Conservation (phyloP, 1,140 invertebrate genomes). For the Monomorium pharaonis region DNA sequence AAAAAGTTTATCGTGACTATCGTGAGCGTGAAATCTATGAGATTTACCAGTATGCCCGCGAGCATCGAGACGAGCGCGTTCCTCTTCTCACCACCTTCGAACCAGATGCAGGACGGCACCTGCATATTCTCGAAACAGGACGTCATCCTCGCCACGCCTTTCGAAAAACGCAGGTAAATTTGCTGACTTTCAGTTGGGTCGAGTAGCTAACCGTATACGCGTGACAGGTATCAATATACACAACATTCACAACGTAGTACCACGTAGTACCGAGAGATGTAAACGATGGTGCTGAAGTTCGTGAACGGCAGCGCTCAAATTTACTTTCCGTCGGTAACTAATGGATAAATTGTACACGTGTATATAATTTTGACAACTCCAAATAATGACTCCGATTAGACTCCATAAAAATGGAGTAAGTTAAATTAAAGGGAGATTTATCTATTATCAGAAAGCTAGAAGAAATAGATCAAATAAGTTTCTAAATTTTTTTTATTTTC, state of each 20-base stretch:
- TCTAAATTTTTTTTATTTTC: too few species aligned
- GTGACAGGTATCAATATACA: slow-evolving; percentile 41
- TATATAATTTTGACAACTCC: too few species aligned
- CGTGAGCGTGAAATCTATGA: background rate
- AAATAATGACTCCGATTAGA: too few species aligned
- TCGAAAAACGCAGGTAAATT: background rate
- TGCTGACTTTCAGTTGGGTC: background rate
- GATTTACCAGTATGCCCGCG: slow-evolving; percentile 93
- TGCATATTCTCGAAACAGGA: slow-evolving; percentile 85
- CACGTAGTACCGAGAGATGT: background rate
- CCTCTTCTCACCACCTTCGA: slow-evolving; percentile 89
- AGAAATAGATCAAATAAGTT: too few species aligned
- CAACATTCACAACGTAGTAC: background rate
- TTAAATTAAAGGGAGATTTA: too few species aligned
- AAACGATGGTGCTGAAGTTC: background rate
- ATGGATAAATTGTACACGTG: too few species aligned
- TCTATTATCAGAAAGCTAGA: too few species aligned
- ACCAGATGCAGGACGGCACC: slow-evolving; percentile 87
- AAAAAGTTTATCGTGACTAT: too few species aligned
- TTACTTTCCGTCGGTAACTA: too few species aligned
- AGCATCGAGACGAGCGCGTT: slow-evolving; percentile 94
- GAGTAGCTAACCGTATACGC: slow-evolving; percentile 62
- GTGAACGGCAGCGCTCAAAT: background rate
- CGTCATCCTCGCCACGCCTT: slow-evolving; percentile 72
- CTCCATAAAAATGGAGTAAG: too few species aligned